Conservation (phyloP, 2,888 invertebrate species). For the Apotomis betuletana region DNA sequence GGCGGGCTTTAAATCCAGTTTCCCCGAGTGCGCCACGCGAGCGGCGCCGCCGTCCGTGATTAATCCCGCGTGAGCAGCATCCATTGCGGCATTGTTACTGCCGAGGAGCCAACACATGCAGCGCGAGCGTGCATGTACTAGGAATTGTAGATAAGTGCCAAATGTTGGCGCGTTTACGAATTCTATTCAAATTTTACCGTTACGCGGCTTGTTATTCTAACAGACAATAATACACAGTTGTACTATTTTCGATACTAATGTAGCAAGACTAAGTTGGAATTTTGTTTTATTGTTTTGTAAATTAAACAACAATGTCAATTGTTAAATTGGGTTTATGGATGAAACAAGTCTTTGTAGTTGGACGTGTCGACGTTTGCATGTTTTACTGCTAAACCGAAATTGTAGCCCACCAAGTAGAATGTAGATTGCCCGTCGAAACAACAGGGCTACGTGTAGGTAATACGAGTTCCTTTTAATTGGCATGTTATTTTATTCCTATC, state of each 20-base stretch:
- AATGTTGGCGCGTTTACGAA: constrained; percentile 45
- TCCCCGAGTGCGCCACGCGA: constrained; percentile 73
- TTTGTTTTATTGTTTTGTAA: constrained; percentile 38
- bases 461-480: too few species aligned
- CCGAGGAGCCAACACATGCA: constrained; percentile 45
- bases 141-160: constrained; percentile 48
- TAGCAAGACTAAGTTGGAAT: constrained; percentile 40
- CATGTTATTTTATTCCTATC: too few species aligned
- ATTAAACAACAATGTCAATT: constrained; percentile 35
- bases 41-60: constrained; percentile 68
- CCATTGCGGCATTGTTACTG: constrained; percentile 60
- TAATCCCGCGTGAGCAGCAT: constrained; percentile 60
- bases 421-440: too few species aligned
- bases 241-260: constrained; percentile 55
- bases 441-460: too few species aligned
- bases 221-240: constrained; percentile 57
- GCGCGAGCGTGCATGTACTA: constrained; percentile 59
- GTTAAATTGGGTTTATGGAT: constrained; percentile 27
- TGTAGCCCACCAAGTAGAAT: too few species aligned
- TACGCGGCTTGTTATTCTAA: constrained; percentile 59
- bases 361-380: constrained; percentile 5
- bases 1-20: constrained; percentile 74
- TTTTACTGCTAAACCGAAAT: constrained; percentile 5
- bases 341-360: constrained; percentile 8
- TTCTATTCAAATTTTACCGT: constrained; percentile 55